These are phyloP conservation scores for Anthopleura sola DNA, from an alignment of 64 coral and sea anemone species.

Conservation along the genomic window DNA sequence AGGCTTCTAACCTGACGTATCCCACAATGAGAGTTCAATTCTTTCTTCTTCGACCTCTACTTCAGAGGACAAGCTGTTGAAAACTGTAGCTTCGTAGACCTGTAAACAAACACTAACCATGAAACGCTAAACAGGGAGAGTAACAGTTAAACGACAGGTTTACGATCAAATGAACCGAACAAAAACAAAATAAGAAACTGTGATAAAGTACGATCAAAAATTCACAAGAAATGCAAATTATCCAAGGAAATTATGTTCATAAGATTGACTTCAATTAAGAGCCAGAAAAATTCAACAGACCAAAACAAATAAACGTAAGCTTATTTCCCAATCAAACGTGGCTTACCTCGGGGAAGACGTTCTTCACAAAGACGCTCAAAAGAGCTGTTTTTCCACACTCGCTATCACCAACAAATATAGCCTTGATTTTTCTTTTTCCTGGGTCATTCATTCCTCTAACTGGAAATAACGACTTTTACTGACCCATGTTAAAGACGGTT, in stretches of 20 bases:
- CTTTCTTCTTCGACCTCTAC: conserved; percentile 21
- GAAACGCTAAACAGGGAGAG: not conserved
- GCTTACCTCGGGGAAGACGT: conserved; percentile 18
- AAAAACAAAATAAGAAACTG: not conserved
- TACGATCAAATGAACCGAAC: not conserved
- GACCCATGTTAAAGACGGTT: not conserved
- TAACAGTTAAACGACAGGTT: not conserved
- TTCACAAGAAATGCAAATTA: not conserved
- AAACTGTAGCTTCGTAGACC: conserved; percentile 28
- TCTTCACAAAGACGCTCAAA: conserved; percentile 15
- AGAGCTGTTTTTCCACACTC: conserved; percentile 38
- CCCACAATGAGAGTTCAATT: conserved; percentile 26
- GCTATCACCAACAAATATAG: conserved; percentile 21
- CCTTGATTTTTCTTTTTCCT: conserved; percentile 14
- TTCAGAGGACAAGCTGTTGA: conserved; percentile 24
- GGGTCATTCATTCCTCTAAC: conserved; percentile 1
- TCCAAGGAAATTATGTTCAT: not conserved
- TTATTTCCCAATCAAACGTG: not conserved
- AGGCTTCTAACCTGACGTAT: conserved; percentile 21
- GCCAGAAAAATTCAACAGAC: not conserved
- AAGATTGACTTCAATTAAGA: not conserved
- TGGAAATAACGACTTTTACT: not conserved
- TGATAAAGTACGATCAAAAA: not conserved
- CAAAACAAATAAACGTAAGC: not conserved
- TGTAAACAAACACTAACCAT: not conserved